Conservation (phyloP, 2,797 vertebrate genomes). For the Scyliorhinus canicula region DNA sequence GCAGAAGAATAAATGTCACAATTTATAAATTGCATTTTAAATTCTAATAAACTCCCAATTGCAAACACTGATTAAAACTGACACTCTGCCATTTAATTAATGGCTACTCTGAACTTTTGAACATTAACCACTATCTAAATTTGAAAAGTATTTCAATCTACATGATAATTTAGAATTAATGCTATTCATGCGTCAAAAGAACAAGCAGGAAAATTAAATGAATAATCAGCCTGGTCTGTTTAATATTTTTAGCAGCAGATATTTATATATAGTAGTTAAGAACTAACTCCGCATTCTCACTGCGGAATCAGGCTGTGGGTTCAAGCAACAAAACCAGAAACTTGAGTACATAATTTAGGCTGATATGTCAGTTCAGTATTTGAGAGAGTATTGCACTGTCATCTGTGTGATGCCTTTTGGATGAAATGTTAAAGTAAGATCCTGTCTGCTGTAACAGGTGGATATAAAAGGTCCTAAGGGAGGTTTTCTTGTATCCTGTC, state of each 20-base stretch:
- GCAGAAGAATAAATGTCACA: not conserved
- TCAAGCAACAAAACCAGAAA: not conserved
- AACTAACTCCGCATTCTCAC: not conserved
- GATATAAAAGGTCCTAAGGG: not conserved
- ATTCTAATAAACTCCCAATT: not conserved
- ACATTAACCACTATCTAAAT: not conserved
- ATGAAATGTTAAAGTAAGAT: not conserved
- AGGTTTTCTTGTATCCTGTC: not conserved
- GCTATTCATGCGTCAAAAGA: not conserved
- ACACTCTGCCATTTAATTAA: not conserved
- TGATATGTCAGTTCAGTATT: not conserved
- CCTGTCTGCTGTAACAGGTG: not conserved
- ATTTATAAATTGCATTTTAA: not conserved
- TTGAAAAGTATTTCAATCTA: not conserved
- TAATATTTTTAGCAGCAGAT: not conserved
- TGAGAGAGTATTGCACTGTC: not conserved
- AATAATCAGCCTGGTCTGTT: not conserved
- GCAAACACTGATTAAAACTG: not conserved
- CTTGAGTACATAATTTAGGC: not conserved
- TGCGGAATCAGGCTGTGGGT: not conserved
- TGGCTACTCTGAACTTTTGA: slow-evolving; percentile 4
- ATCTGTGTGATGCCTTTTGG: not conserved
- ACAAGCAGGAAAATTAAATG: not conserved
- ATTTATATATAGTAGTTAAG: not conserved
- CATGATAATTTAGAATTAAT: slow-evolving; percentile 2